Percentiles rank a stretch among this genome's conserved stretches.
These are phyloP conservation scores for Heteromyza rotundicornis DNA, from an alignment of 2,888 invertebrate species.

Conservation along the genomic window DNA sequence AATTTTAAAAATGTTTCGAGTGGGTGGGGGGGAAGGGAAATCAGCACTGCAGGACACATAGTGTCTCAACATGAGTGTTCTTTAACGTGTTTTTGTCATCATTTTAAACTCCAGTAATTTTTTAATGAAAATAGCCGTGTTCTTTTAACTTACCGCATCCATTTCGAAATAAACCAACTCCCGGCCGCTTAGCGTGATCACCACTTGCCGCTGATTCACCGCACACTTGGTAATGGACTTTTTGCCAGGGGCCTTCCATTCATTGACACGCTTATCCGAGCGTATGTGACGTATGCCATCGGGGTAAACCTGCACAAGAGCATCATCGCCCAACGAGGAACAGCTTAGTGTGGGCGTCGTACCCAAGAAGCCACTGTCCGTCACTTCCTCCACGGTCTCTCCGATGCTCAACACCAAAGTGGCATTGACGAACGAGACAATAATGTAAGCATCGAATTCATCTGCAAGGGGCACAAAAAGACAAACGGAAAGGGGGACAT, in stretches of 20 bases:
- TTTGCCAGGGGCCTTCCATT: constrained; percentile 99
- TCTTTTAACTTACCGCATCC: constrained; percentile 97
- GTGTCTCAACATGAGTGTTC: constrained; percentile 62
- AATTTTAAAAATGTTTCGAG: background rate
- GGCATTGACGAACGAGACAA: constrained; percentile 97
- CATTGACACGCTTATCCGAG: constrained; percentile 96
- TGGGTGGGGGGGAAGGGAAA: constrained; percentile 23
- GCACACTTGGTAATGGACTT: constrained; percentile 97
- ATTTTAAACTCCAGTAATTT: constrained; percentile 27
- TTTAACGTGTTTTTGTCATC: constrained; percentile 60
- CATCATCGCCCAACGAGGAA: constrained; percentile 96
- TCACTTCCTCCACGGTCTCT: constrained; percentile 99
- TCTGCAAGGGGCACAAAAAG: constrained; percentile 70
- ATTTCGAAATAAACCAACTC: constrained; percentile 99
- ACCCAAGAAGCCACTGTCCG: constrained; percentile 98
- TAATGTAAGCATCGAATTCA: constrained; percentile 98
- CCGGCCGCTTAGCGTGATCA: constrained; percentile 95
- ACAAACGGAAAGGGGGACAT: constrained; percentile 45
- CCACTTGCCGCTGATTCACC: constrained; percentile 97
- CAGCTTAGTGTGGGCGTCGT: constrained; percentile 99
- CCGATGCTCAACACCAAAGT: constrained; percentile 98
- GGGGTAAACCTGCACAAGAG: constrained; percentile 97
- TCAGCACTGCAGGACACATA: constrained; percentile 64
- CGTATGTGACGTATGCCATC: constrained; percentile 98
- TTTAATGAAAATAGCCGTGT: too few relatives aligned